A percentile compares a stretch with the other conserved stretches of the same genome.
Conservation (phyloP, 2,113 vertebrate genomes). For the Ornithorhynchus anatinus region DNA sequence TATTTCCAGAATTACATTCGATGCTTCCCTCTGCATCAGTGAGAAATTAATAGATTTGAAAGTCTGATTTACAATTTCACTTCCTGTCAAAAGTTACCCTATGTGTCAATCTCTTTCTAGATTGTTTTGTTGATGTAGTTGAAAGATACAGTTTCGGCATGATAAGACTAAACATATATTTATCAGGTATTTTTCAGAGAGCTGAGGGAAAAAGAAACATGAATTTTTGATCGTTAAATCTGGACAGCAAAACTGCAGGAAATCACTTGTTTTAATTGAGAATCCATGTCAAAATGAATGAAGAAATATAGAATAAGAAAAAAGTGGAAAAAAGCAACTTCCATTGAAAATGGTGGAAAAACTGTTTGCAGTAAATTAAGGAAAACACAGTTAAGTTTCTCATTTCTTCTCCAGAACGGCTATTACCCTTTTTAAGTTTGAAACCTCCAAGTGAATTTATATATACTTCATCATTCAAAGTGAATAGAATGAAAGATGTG, state of each 20-base stretch:
- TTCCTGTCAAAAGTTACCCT: too few relatives aligned
- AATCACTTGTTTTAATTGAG: neutral
- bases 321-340: constrained; percentile 10
- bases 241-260: neutral
- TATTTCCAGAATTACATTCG: too few relatives aligned
- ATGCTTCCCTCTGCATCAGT: too few relatives aligned
- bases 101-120: too few relatives aligned
- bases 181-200: too few relatives aligned
- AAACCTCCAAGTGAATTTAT: neutral
- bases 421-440: constrained; percentile 19
- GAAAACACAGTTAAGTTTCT: constrained; percentile 9
- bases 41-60: too few relatives aligned
- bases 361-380: neutral
- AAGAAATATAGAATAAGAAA: neutral
- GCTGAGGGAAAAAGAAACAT: too few relatives aligned
- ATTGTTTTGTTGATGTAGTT: too few relatives aligned
- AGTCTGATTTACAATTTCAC: too few relatives aligned
- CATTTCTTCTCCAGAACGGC: constrained; percentile 2
- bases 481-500: neutral
- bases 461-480: neutral
- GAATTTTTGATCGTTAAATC: too few relatives aligned
- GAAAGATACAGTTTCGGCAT: too few relatives aligned
- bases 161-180: too few relatives aligned
- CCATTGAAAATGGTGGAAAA: neutral
- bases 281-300: neutral